phyloP scores from a whole-genome alignment of 1,140 invertebrate species.

The Drosophila lini region DNA sequence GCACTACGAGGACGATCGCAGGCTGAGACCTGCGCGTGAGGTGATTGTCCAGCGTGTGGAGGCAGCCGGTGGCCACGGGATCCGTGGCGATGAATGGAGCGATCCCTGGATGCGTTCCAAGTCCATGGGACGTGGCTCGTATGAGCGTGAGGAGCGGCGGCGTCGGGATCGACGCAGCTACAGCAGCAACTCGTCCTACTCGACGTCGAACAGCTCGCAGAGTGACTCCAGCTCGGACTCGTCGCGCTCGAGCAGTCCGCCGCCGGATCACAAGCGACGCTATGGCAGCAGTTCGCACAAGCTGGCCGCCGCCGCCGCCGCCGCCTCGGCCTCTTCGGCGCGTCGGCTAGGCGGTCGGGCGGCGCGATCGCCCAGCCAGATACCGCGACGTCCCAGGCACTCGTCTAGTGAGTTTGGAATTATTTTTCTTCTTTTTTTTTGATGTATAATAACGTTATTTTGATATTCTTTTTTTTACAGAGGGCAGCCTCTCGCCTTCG shows the following conservation, averaged over 20 bases:
- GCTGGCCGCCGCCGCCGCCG: conserved; percentile 9
- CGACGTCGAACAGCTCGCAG: conserved; percentile 86
- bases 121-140: conserved; percentile 86
- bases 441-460: not conserved
- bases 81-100: conserved; percentile 93
- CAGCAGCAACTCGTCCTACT: conserved; percentile 88
- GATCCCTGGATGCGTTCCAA: conserved; percentile 96
- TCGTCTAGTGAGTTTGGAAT: conserved; percentile 64
- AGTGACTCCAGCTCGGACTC: conserved; percentile 84
- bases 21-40: conserved; percentile 89
- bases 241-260: conserved; percentile 78
- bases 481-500: conserved; percentile 63
- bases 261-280: conserved; percentile 66
- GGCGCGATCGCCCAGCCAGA: conserved; percentile 70
- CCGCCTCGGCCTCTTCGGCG: conserved; percentile 45
- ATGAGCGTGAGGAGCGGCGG: conserved; percentile 72
- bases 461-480: not conserved
- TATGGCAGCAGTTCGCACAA: conserved; percentile 70
- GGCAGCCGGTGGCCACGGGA: conserved; percentile 82
- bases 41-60: conserved; percentile 91
- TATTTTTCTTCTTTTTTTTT: not conserved
- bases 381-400: conserved; percentile 62
- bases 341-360: conserved; percentile 52
- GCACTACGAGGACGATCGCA: conserved; percentile 85
- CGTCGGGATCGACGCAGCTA: conserved; percentile 84